phyloP scores from a whole-genome alignment of 1,140 invertebrate genomes.

The Argopecten irradians region DNA sequence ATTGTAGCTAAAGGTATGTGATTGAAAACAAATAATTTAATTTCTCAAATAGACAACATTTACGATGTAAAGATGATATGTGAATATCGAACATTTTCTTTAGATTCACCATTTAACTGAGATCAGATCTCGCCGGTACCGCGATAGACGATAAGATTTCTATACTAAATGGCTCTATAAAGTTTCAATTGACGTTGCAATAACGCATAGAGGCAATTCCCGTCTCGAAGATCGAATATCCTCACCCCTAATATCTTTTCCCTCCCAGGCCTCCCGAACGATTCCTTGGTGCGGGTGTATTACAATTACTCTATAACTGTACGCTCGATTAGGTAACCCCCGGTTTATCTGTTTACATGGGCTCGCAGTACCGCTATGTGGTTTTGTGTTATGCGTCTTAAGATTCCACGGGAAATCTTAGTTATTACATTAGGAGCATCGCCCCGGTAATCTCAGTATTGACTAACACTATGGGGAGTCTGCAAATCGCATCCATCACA shows the following conservation, averaged over 20 bases:
- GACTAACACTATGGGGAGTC: not conserved
- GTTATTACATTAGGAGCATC: not conserved
- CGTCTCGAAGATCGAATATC: not conserved
- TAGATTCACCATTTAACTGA: no score
- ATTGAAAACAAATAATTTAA: no score
- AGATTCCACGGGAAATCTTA: not conserved
- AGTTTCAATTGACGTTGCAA: not conserved
- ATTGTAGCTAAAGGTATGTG: no score
- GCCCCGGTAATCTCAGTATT: not conserved
- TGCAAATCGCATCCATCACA: slow-evolving; percentile 8
- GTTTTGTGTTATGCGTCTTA: not conserved
- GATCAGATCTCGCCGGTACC: not conserved
- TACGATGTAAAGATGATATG: no score
- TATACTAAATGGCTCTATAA: not conserved
- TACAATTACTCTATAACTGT: not conserved
- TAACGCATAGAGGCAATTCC: not conserved
- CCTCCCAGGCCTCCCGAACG: not conserved
- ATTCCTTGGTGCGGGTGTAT: not conserved
- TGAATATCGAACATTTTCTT: no score
- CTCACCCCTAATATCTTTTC: not conserved
- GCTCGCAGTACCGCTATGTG: not conserved
- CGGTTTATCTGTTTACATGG: not conserved
- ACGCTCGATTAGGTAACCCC: not conserved
- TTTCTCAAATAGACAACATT: no score
- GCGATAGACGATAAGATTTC: not conserved